Evolutionary conservation across 2,113 vertebrate species (phyloP).

Genomic region (Vidua macroura): DNA sequence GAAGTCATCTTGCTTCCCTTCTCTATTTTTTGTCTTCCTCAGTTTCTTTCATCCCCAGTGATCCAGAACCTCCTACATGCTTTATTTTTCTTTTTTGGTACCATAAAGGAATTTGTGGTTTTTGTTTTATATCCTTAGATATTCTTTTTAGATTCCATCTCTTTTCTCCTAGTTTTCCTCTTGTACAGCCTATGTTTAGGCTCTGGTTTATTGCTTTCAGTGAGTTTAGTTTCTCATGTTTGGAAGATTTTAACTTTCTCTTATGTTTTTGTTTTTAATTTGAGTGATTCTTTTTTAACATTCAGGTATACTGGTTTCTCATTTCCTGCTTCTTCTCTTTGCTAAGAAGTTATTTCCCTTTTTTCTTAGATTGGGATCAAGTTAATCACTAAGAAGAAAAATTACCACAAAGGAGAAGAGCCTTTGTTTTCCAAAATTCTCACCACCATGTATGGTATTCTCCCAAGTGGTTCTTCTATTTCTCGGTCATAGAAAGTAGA

Average conservation of each 20-base stretch:
- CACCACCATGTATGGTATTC: no score
- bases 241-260: neutral
- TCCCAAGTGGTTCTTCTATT: neutral
- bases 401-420: neutral
- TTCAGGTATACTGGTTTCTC: neutral
- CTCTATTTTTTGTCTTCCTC: neutral
- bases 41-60: neutral
- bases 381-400: neutral
- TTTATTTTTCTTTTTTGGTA: neutral
- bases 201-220: neutral
- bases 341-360: neutral
- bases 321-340: neutral
- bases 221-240: neutral
- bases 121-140: conserved; percentile 4
- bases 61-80: neutral
- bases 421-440: neutral
- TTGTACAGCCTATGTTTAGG: neutral
- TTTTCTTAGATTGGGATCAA: neutral
- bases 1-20: neutral
- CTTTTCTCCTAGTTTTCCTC: neutral
- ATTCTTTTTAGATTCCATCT: neutral
- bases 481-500: neutral
- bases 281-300: neutral
- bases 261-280: neutral
- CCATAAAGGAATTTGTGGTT: neutral